Base-by-base conservation (phyloP, 64 coral and sea anemone species). In the Anthopleura sola region DNA sequence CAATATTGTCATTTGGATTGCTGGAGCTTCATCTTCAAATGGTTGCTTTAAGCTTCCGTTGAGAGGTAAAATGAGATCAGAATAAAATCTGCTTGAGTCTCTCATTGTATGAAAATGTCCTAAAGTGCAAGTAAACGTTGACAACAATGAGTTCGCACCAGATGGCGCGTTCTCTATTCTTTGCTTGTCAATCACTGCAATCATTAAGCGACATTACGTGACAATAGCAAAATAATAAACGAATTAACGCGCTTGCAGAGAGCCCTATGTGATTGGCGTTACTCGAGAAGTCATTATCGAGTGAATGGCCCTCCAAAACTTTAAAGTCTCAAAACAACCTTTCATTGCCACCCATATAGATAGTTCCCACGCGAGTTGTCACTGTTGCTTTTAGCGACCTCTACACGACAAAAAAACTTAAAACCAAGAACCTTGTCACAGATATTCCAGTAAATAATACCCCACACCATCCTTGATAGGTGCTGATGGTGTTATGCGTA, bases 151-250 rank as follows among this genome's bases (percentile, higher is more conserved):
- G 17, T 60, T 85, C 87, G 80, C 94, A 57, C 90, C 94, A 97
- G 90, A 92, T 97, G 94, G 94, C 87, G 94, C 87, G 90, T 92
- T 92, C 94, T 82, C 86, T 64, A 86, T 92, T 97, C 87, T 97
- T 75, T 88, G 40, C 50, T 86, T 88, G 94, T 97, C 94, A 93
- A 97, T 97, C 94, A 92, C 84, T 92, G 93, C 93, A 95, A 95
- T 95, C 90, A 92, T 92, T 92, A 95, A 89, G 86, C 83, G 90
- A 97, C 94, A 93, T 97, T 90, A 92, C 86, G 78, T 92, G 90
- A 96, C 94, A 96, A 96, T 96, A 90, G 90, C 58, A 87, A 96
- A 96, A 96, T 92, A 96, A 96, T 96, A 92, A 96, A 96, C 90
- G 90, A 96, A 96, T 96, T 96, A 96, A 96, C 90, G 85, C 94